Evolutionary conservation across 2,888 invertebrate genomes (phyloP).

Genomic region (Aproaerema taeniolella): DNA sequence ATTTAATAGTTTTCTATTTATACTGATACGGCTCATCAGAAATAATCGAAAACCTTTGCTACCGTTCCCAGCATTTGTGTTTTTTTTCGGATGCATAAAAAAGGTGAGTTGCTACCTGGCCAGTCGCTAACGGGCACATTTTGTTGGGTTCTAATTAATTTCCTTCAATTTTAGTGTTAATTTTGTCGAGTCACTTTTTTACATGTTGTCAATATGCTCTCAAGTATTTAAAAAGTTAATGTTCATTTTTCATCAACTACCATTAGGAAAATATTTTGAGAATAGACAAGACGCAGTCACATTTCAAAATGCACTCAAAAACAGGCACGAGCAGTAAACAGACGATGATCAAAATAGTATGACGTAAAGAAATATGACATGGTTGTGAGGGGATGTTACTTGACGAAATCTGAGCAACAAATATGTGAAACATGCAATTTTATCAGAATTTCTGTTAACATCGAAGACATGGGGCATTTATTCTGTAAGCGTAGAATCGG

Average conservation of each 20-base stretch:
- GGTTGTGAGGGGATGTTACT: too few relatives aligned
- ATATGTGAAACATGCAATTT: too few relatives aligned
- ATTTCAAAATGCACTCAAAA: too few relatives aligned
- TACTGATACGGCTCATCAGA: constrained; percentile 54
- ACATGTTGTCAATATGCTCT: constrained; percentile 57
- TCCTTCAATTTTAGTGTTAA: constrained; percentile 51
- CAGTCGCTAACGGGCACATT: constrained; percentile 27
- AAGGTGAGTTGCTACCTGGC: constrained; percentile 57
- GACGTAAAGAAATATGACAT: too few relatives aligned
- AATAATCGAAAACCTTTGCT: constrained; percentile 63
- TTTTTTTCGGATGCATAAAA: constrained; percentile 33
- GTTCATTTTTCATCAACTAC: constrained; percentile 57
- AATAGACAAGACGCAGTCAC: too few relatives aligned
- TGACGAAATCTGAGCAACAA: too few relatives aligned
- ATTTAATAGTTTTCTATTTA: constrained; percentile 63
- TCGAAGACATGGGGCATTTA: too few relatives aligned
- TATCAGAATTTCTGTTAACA: too few relatives aligned
- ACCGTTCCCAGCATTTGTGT: constrained; percentile 54
- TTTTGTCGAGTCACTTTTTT: constrained; percentile 55
- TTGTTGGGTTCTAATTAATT: constrained; percentile 65
- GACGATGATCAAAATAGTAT: too few relatives aligned
- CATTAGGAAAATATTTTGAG: constrained; percentile 68
- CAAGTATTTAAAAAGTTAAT: constrained; percentile 47
- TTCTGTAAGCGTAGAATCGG: too few relatives aligned
- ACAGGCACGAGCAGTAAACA: too few relatives aligned